Conservation (phyloP, 1,140 invertebrate species). For the Ips nitidus region DNA sequence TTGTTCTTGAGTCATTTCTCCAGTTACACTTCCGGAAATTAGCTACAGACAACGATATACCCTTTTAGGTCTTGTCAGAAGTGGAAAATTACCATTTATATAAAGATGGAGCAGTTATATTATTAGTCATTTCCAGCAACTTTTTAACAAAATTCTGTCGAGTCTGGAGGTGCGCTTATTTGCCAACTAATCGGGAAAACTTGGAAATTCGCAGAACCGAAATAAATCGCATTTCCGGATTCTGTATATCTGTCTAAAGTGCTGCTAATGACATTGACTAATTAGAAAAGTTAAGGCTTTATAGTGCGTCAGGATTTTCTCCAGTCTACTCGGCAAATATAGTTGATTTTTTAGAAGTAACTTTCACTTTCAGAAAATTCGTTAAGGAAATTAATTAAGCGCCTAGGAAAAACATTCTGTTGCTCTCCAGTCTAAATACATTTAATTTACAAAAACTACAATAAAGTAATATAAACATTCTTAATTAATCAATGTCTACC, state of each 20-base stretch:
- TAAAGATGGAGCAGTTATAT: neutral
- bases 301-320: conserved; percentile 11
- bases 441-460: conserved; percentile 1
- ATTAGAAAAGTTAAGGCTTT: conserved; percentile 25
- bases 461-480: conserved; percentile 15
- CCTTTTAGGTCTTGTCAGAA: no score
- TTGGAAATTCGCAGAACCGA: conserved; percentile 18
- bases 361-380: conserved; percentile 13
- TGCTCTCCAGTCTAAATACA: no score
- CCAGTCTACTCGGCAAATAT: neutral
- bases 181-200: conserved; percentile 17
- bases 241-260: conserved; percentile 11
- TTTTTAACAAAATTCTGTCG: neutral
- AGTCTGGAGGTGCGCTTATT: conserved; percentile 16
- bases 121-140: neutral
- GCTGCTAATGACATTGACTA: conserved; percentile 27
- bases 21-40: neutral
- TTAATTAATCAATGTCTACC: conserved; percentile 17
- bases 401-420: neutral
- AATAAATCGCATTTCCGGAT: conserved; percentile 27
- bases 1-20: conserved; percentile 4
- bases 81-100: no score
- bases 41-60: no score
- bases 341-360: conserved; percentile 5
- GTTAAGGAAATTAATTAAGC: conserved; percentile 6